Evolutionary conservation across 2,797 vertebrate species (phyloP), one percentile per base, ranked within the genome.

Genomic region (Falco rusticolus): DNA sequence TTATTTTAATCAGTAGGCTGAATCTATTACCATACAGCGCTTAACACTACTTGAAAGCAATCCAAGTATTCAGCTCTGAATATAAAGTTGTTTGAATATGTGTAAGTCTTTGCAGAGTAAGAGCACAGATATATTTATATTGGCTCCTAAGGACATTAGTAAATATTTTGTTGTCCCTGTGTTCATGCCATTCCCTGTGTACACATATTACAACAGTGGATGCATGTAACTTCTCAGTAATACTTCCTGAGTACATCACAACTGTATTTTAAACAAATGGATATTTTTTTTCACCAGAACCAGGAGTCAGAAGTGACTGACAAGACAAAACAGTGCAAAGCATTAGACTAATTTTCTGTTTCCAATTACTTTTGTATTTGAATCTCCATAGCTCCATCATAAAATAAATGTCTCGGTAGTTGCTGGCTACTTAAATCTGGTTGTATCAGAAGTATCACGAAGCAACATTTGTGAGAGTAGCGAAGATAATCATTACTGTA

Each of bases 121-220:
- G 71, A 85, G 65, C 81, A 83, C 43, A 64, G 79, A 89, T 72
- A 92, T 96, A 94, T 97, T 95, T 96, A 93, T 89, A 89, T 75
- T 95, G 92, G 94, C 93, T 96, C 90, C 78, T 93, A 71, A 75
- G 75, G 92, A 71, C 92, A 87, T 89, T 7, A 76, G 93, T 83
- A 96, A 96, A 96, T 95, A 96, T 92, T 95, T 91, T 95, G 93
- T 91, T 93, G 89, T 80, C 64, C 90, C 84, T 60, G 28, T 94
- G 93, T 90, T 95, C 83, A 51, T 70, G 75, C 59, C 64, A 66
- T 93, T 95, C 68, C 56, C 84, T 89, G 1, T n/a, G 90, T 60
- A 97, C 71, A 89, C 89, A 80, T 43, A 80, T 92, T 94, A 92
- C 90, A 92, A 85, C 75, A 90, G 63, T 3, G 51, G 84, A 83